Percentiles rank a stretch among this genome's conserved stretches.
These are phyloP conservation scores for Halocynthia aurantium DNA, from an alignment of 23 tunicate species.

Conservation along the genomic window DNA sequence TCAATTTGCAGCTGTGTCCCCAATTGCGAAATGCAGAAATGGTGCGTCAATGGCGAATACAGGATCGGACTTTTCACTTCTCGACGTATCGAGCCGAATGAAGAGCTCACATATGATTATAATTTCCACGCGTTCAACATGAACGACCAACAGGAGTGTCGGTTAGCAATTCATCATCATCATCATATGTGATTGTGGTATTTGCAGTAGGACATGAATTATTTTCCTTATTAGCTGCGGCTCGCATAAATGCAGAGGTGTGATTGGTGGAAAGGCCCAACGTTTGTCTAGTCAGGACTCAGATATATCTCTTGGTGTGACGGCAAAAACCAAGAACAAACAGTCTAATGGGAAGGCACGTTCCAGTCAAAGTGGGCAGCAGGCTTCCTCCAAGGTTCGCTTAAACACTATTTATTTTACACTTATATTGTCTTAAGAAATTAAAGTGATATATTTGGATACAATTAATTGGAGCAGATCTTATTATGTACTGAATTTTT, in stretches of 20 bases:
- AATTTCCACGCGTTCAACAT: constrained; percentile 36
- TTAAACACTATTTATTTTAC: too few relatives aligned
- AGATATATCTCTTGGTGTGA: background rate
- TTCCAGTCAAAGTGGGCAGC: background rate
- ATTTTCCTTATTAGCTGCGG: constrained; percentile 29
- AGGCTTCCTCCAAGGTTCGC: too few relatives aligned
- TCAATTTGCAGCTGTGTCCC: constrained; percentile 56
- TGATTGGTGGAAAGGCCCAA: constrained; percentile 48
- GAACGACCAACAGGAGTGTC: constrained; percentile 45
- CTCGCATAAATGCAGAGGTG: constrained; percentile 38
- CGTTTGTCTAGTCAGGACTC: constrained; percentile 1
- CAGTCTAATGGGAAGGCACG: constrained; percentile 1
- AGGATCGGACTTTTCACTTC: constrained; percentile 52
- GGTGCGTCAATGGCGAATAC: constrained; percentile 53
- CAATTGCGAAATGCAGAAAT: constrained; percentile 77
- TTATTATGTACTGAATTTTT: too few relatives aligned
- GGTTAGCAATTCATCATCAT: constrained; percentile 28
- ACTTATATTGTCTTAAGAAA: too few relatives aligned
- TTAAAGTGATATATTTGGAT: too few relatives aligned
- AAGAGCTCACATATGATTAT: constrained; percentile 81
- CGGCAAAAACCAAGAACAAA: background rate
- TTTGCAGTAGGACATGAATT: too few relatives aligned
- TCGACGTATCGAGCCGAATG: constrained; percentile 34
- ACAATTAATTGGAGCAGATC: too few relatives aligned
- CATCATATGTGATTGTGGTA: background rate